Evolutionary conservation across 2,888 invertebrate genomes (phyloP).

Genomic region (Beris chalybata): DNA sequence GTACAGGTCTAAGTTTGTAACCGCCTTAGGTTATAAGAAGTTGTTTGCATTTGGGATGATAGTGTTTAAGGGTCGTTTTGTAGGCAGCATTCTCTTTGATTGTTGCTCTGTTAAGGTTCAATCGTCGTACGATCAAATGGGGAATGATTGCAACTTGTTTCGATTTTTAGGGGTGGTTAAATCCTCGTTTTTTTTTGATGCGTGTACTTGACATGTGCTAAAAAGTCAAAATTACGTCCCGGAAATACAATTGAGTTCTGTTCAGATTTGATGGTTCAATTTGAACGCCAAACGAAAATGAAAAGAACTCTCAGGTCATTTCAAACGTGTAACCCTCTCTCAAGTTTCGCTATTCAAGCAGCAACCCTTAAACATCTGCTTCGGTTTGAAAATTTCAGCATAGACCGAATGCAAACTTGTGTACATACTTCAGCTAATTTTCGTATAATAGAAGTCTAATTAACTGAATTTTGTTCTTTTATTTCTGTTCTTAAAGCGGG

Average conservation of each 20-base stretch:
- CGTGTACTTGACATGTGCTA: constrained; percentile 20
- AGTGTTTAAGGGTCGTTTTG: not conserved
- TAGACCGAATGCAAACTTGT: constrained; percentile 24
- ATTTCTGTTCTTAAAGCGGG: not conserved
- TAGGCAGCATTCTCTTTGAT: constrained; percentile 17
- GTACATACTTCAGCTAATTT: constrained; percentile 36
- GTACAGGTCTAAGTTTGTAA: constrained; percentile 6
- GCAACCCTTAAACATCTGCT: constrained; percentile 19
- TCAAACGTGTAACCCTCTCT: constrained; percentile 20
- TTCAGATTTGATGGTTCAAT: constrained; percentile 5
- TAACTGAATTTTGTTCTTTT: constrained; percentile 26
- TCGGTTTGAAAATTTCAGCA: not conserved
- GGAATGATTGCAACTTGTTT: constrained; percentile 6
- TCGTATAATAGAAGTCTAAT: constrained; percentile 36
- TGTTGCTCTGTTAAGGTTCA: constrained; percentile 15
- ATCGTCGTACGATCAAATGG: constrained; percentile 3
- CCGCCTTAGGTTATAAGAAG: constrained; percentile 16
- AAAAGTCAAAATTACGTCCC: constrained; percentile 22
- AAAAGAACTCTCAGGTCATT: constrained; percentile 9
- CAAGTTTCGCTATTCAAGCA: constrained; percentile 9
- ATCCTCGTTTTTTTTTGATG: not conserved
- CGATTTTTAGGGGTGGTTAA: not conserved
- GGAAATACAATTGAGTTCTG: constrained; percentile 3
- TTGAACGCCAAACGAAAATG: not conserved
- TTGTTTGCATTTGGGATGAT: constrained; percentile 8